Conservation (phyloP, 2,888 invertebrate species). For the Drosophila mimetica region DNA sequence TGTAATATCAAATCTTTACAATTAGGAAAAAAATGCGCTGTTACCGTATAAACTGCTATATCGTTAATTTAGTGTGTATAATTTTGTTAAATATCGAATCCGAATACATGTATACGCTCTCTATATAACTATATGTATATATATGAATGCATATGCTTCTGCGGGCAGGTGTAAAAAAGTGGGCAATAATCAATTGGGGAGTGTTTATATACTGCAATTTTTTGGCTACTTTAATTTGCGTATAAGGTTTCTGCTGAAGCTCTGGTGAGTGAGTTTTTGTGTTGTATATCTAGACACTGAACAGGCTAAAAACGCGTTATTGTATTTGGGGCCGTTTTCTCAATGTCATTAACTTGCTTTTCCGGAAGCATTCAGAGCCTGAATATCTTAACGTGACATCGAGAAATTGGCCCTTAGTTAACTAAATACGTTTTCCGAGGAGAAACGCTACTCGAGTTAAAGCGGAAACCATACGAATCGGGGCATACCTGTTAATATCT, state of each 20-base stretch:
- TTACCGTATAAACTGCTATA: conserved; percentile 52
- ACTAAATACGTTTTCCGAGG: neutral
- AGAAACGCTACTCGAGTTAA: conserved; percentile 1
- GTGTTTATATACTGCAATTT: neutral
- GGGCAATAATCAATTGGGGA: conserved; percentile 3
- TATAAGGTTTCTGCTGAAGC: conserved; percentile 12
- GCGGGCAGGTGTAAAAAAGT: conserved; percentile 6
- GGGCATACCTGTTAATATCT: conserved; percentile 1
- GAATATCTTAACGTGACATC: too few relatives aligned
- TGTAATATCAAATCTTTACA: conserved; percentile 77
- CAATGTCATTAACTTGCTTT: too few relatives aligned
- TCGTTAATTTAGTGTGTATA: conserved; percentile 41
- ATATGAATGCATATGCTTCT: conserved; percentile 31
- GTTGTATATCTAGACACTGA: neutral
- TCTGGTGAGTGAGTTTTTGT: conserved; percentile 13
- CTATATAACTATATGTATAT: conserved; percentile 36
- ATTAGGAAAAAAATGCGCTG: conserved; percentile 75
- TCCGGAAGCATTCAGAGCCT: too few relatives aligned
- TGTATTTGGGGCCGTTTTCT: too few relatives aligned
- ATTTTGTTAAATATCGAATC: conserved; percentile 59
- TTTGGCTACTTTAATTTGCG: conserved; percentile 6
- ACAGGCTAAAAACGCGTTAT: conserved; percentile 5
- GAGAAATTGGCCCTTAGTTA: too few relatives aligned
- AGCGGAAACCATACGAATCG: conserved; percentile 18
- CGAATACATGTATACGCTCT: conserved; percentile 41